phyloP scores from a whole-genome alignment of 2,797 vertebrate genomes.

The Sebastes miniatus region DNA sequence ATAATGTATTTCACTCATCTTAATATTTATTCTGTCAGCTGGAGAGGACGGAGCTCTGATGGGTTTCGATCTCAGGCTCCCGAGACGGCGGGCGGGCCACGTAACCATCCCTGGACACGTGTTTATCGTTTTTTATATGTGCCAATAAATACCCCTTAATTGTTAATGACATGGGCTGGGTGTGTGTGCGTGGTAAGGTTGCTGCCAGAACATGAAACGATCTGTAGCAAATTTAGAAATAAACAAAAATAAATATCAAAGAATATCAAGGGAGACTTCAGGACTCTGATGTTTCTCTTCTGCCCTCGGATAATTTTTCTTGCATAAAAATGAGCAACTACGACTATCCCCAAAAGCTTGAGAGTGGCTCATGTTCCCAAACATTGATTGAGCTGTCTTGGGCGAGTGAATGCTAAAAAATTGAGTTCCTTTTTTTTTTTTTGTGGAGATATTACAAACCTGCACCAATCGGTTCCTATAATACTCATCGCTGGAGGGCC shows the following conservation, averaged over 20 bases:
- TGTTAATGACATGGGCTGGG: slow-evolving; percentile 36
- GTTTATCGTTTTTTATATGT: slow-evolving; percentile 29
- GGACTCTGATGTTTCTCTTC: slow-evolving; percentile 16
- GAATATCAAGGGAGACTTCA: slow-evolving; percentile 11
- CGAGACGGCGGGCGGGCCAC: background rate
- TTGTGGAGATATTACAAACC: slow-evolving; percentile 11
- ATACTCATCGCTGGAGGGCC: slow-evolving; percentile 13
- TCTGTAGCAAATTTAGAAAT: slow-evolving; percentile 25
- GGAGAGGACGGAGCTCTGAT: slow-evolving; percentile 38
- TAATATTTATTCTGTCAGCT: slow-evolving; percentile 34
- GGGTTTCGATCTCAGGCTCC: slow-evolving; percentile 40
- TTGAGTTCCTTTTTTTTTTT: background rate
- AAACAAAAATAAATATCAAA: slow-evolving; percentile 24
- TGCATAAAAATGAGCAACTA: slow-evolving; percentile 18
- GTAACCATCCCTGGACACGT: slow-evolving; percentile 16
- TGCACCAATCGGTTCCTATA: background rate
- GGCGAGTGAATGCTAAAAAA: background rate
- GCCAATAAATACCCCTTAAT: slow-evolving; percentile 50
- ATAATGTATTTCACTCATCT: background rate
- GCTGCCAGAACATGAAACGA: slow-evolving; percentile 15
- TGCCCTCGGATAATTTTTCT: slow-evolving; percentile 12
- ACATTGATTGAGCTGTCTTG: slow-evolving; percentile 15
- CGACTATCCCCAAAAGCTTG: background rate
- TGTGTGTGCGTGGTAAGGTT: background rate
- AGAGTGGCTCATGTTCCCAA: slow-evolving; percentile 19